A percentile compares a stretch with the other conserved stretches of the same genome.
phyloP scores from a whole-genome alignment of 2,888 invertebrate genomes.

The Penaeus monodon region DNA sequence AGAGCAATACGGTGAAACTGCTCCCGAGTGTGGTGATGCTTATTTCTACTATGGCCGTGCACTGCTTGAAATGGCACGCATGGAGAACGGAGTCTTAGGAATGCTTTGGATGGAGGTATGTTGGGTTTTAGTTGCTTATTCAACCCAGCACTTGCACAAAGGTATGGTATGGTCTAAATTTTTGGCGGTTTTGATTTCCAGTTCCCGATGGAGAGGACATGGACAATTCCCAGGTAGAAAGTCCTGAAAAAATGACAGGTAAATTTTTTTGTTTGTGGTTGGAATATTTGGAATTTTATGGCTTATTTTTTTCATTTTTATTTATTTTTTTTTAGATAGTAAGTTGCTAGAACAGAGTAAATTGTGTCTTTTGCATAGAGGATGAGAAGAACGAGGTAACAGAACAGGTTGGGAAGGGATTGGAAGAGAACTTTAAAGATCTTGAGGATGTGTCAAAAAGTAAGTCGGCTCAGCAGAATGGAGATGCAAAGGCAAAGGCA shows the following conservation, averaged over 20 bases:
- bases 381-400: conserved; percentile 56
- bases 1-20: conserved; percentile 83
- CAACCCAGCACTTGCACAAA: neutral
- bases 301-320: too few relatives aligned
- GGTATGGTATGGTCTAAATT: neutral
- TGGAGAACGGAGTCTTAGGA: conserved; percentile 88
- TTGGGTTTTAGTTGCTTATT: neutral
- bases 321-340: neutral
- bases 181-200: conserved; percentile 34
- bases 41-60: conserved; percentile 86
- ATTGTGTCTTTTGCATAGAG: conserved; percentile 45
- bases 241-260: conserved; percentile 65
- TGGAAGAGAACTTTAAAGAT: conserved; percentile 64
- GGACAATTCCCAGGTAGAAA: conserved; percentile 64
- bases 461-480: neutral
- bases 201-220: conserved; percentile 65
- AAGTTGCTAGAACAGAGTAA: neutral
- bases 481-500: conserved; percentile 3
- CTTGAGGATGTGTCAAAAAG: conserved; percentile 29
- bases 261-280: conserved; percentile 15
- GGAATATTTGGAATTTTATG: neutral
- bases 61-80: conserved; percentile 83
- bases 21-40: conserved; percentile 89
- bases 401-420: conserved; percentile 65
- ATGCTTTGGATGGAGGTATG: conserved; percentile 72